Conservation (phyloP, 2,888 invertebrate genomes). For the Lepidocyrtoides sp. region DNA sequence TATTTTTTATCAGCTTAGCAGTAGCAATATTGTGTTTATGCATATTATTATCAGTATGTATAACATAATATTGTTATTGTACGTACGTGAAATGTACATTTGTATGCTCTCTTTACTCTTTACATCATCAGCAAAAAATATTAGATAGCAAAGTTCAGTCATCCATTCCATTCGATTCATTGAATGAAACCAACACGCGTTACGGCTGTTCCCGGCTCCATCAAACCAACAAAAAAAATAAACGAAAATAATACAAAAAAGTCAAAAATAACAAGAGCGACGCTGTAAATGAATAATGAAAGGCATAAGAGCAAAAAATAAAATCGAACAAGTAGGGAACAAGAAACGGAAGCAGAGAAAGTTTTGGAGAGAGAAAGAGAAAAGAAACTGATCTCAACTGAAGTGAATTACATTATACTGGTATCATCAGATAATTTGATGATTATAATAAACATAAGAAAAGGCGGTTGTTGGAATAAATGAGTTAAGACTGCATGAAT, state of each 20-base stretch:
- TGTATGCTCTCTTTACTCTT: not conserved
- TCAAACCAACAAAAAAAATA: constrained; percentile 3
- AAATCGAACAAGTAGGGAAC: not conserved
- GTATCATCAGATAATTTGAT: not conserved
- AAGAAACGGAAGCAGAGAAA: constrained; percentile 15
- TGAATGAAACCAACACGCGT: constrained; percentile 52
- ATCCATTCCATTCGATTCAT: constrained; percentile 67
- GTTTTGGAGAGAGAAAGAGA: not conserved
- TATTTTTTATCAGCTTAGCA: not conserved
- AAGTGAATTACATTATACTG: not conserved
- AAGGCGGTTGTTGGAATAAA: not conserved
- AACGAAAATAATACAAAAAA: constrained; percentile 6
- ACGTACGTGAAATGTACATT: not conserved
- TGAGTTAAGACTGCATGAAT: too few species aligned
- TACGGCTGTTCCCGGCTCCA: not conserved
- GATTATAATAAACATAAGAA: not conserved
- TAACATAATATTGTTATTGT: too few species aligned
- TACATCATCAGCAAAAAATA: constrained; percentile 21
- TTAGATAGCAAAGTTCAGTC: constrained; percentile 16
- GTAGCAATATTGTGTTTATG: not conserved
- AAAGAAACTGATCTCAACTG: not conserved
- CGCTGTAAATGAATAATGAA: constrained; percentile 11
- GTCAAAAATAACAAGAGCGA: not conserved
- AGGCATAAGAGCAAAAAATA: constrained; percentile 1
- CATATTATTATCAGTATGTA: too few species aligned